Percentiles rank a stretch among this genome's conserved stretches.
These are phyloP conservation scores for Protobothrops flavoviridis DNA, from an alignment of 2,113 vertebrate species.

Conservation along the genomic window DNA sequence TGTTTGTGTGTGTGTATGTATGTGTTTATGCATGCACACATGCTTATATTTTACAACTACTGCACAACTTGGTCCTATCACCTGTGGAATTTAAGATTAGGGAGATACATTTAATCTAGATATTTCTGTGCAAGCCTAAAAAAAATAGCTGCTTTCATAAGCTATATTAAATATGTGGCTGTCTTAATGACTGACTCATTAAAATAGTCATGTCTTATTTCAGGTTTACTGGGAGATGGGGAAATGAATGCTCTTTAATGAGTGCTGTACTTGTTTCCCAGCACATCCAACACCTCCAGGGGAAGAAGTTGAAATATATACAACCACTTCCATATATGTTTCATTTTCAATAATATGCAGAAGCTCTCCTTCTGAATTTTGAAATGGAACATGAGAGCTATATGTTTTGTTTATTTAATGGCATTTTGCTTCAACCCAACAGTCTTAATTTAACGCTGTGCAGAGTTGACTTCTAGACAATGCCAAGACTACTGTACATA, in stretches of 20 bases:
- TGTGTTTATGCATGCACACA: background rate
- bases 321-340: background rate
- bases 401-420: background rate
- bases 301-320: background rate
- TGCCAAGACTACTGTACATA: background rate
- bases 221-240: background rate
- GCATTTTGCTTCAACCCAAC: background rate
- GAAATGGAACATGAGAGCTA: background rate
- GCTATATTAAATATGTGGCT: background rate
- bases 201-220: background rate
- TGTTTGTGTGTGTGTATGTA: background rate
- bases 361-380: background rate
- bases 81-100: background rate
- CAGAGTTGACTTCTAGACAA: background rate
- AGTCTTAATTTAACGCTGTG: background rate
- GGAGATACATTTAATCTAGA: background rate
- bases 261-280: background rate
- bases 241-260: background rate
- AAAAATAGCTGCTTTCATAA: background rate
- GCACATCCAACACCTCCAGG: background rate
- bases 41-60: background rate
- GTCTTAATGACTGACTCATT: background rate
- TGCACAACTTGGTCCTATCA: background rate
- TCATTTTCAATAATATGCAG: background rate
- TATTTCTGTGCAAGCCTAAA: background rate